Evolutionary conservation across 2,888 invertebrate species (phyloP).

Genomic region (Boloria selene): DNA sequence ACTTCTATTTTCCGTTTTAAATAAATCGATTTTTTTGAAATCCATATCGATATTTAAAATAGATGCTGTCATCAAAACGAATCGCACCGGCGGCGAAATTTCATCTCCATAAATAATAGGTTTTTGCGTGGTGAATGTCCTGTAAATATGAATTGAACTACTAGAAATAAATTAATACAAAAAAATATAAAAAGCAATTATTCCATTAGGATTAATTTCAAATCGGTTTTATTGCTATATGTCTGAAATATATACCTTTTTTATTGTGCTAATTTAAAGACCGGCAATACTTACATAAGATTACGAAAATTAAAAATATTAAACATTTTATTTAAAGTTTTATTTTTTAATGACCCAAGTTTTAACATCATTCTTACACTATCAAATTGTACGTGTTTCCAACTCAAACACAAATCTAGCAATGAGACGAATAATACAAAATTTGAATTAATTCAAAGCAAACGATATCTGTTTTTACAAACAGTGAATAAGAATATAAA

Average conservation of each 20-base stretch:
- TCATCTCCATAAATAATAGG: slow-evolving; percentile 74
- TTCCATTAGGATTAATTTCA: no score
- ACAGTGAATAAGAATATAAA: neutral
- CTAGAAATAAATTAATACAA: neutral
- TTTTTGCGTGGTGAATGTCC: slow-evolving; percentile 35
- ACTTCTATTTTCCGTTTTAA: slow-evolving; percentile 60
- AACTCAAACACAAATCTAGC: neutral
- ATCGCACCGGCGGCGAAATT: slow-evolving; percentile 78
- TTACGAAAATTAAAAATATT: neutral
- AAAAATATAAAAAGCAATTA: no score
- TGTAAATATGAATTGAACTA: slow-evolving; percentile 15
- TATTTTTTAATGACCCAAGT: slow-evolving; percentile 7
- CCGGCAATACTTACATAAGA: slow-evolving; percentile 26
- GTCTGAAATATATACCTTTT: neutral
- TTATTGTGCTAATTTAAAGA: neutral
- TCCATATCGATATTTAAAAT: slow-evolving; percentile 69
- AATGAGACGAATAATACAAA: slow-evolving; percentile 2
- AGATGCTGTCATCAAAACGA: slow-evolving; percentile 77
- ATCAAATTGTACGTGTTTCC: neutral
- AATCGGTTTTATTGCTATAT: neutral
- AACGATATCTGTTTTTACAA: neutral
- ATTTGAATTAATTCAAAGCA: slow-evolving; percentile 31
- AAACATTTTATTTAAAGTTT: slow-evolving; percentile 1
- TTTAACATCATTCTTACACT: slow-evolving; percentile 19
- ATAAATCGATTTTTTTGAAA: slow-evolving; percentile 71